A percentile compares a stretch with the other conserved stretches of the same genome.
Evolutionary conservation across 2,888 invertebrate species (phyloP).

Genomic region (Oegoconia quadripuncta): DNA sequence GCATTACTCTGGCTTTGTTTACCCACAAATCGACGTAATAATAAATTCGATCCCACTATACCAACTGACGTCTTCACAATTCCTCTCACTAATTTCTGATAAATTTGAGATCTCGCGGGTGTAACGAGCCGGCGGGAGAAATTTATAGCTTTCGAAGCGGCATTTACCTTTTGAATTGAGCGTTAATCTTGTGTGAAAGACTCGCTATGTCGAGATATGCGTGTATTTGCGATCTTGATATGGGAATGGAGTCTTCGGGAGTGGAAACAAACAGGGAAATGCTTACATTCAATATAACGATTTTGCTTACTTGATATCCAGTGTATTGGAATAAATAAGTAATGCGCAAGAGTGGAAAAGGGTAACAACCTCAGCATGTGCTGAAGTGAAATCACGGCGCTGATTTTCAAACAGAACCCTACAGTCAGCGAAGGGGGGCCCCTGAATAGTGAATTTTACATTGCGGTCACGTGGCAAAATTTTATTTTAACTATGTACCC

Average conservation of each 20-base stretch:
- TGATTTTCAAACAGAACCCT: no score
- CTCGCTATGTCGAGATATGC: conserved; percentile 46
- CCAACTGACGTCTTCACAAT: conserved; percentile 34
- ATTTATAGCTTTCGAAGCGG: conserved; percentile 70
- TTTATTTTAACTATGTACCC: no score
- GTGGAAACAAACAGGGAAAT: conserved; percentile 8
- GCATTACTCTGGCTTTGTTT: conserved; percentile 1
- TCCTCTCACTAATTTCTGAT: conserved; percentile 69
- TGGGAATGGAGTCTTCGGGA: conserved; percentile 10
- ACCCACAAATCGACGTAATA: neutral
- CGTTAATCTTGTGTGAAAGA: conserved; percentile 75
- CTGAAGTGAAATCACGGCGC: no score
- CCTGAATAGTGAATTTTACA: no score
- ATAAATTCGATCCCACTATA: conserved; percentile 1
- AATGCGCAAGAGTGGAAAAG: no score
- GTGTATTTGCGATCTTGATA: conserved; percentile 39
- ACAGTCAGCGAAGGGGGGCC: no score
- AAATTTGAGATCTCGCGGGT: conserved; percentile 69
- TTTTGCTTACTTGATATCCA: no score
- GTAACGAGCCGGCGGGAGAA: conserved; percentile 62
- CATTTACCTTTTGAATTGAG: conserved; percentile 70
- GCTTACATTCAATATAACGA: no score
- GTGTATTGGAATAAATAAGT: no score
- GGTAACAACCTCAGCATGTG: no score
- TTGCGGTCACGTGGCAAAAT: no score